phyloP scores from a whole-genome alignment of 2,113 vertebrate species.

The Eupsittula cactorum region DNA sequence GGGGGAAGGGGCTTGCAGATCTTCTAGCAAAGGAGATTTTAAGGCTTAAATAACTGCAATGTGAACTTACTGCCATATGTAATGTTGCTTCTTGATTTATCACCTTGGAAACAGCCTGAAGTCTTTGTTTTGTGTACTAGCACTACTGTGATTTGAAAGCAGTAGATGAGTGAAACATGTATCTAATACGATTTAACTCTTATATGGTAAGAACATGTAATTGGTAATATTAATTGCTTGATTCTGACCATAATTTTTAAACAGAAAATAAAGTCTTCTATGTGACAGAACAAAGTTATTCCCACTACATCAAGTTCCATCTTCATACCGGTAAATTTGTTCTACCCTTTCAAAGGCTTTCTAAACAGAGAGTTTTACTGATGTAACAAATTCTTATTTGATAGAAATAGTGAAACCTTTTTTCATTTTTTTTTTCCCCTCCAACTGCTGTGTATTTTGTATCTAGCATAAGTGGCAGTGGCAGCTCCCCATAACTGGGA shows the following conservation, averaged over 20 bases:
- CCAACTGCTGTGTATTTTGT: background rate
- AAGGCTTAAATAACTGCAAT: slow-evolving; percentile 3
- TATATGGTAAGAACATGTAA: background rate
- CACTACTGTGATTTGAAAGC: background rate
- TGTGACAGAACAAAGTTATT: background rate
- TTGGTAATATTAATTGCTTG: background rate
- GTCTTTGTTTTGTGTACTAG: background rate
- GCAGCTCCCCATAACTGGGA: background rate
- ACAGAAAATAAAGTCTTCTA: background rate
- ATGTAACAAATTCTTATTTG: background rate
- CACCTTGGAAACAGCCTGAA: slow-evolving; percentile 42
- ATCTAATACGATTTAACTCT: background rate
- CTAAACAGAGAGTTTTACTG: background rate
- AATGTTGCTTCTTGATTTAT: slow-evolving; percentile 45
- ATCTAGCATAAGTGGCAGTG: background rate
- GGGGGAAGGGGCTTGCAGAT: background rate
- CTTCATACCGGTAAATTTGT: background rate
- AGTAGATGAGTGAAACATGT: background rate
- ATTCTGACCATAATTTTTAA: background rate
- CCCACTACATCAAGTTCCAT: background rate
- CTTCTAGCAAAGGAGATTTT: background rate
- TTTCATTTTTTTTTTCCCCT: accelerated
- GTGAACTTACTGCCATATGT: slow-evolving; percentile 22
- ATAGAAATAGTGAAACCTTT: background rate
- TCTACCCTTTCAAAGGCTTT: background rate